Conservation (phyloP, 2,888 invertebrate genomes). For the Tenthredo scrophulariae region DNA sequence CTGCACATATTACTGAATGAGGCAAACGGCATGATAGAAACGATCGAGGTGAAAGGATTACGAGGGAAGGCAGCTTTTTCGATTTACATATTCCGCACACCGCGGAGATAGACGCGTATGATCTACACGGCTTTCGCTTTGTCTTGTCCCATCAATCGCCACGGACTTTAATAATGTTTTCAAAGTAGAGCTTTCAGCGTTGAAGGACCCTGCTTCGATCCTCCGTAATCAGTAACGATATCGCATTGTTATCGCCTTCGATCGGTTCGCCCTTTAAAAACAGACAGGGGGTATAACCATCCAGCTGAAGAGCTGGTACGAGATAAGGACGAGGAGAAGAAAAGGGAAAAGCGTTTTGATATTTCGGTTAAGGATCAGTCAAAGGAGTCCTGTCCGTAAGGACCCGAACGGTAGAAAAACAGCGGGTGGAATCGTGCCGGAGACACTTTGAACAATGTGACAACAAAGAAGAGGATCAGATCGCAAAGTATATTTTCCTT, state of each 20-base stretch:
- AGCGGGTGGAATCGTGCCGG: constrained; percentile 28
- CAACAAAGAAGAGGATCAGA: constrained; percentile 24
- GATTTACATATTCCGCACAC: not conserved
- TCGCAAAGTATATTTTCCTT: not conserved
- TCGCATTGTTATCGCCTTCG: not conserved
- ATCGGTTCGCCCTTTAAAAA: constrained; percentile 20
- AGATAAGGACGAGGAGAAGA: not conserved
- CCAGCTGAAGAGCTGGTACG: not conserved
- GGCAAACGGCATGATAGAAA: not conserved
- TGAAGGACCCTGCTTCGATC: not conserved
- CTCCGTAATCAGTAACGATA: not conserved
- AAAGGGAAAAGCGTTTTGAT: constrained; percentile 16
- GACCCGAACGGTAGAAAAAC: constrained; percentile 1
- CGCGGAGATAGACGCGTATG: not conserved
- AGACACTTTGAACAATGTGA: constrained; percentile 21
- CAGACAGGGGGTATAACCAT: constrained; percentile 7
- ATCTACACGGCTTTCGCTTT: not conserved
- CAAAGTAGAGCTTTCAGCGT: not conserved
- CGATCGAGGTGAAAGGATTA: not conserved
- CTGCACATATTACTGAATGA: not conserved
- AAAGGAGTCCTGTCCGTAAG: constrained; percentile 21
- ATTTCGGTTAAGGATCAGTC: constrained; percentile 39
- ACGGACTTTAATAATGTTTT: not conserved
- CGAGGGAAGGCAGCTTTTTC: not conserved
- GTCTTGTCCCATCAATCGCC: not conserved